Conservation (phyloP, 2,113 vertebrate genomes). For the Oryzias melastigma region DNA sequence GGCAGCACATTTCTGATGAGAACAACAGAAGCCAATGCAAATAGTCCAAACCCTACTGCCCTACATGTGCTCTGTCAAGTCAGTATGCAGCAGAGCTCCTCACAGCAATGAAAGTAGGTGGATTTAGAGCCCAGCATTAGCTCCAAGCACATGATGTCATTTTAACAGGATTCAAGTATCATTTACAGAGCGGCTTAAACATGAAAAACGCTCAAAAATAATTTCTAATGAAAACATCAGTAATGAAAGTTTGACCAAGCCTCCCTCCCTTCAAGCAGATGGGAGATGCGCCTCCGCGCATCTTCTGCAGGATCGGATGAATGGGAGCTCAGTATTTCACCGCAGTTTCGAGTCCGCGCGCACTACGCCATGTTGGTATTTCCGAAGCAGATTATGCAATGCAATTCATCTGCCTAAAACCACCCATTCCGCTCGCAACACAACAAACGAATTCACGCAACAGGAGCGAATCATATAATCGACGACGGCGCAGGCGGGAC, state of each 20-base stretch:
- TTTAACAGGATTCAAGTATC: slow-evolving; percentile 32
- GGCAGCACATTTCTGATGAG: slow-evolving; percentile 6
- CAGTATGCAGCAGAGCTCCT: slow-evolving; percentile 54
- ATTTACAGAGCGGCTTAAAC: slow-evolving; percentile 23
- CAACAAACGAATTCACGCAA: slow-evolving; percentile 8
- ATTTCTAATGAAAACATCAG: not conserved
- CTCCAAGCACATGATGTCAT: slow-evolving; percentile 68
- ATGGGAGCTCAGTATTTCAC: slow-evolving; percentile 72
- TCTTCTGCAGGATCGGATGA: slow-evolving; percentile 66
- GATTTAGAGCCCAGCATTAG: slow-evolving; percentile 69
- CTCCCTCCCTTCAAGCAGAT: slow-evolving; percentile 31
- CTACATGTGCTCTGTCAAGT: slow-evolving; percentile 60
- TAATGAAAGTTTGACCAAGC: not conserved
- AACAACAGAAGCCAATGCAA: slow-evolving; percentile 37
- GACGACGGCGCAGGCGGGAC: not conserved
- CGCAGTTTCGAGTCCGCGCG: slow-evolving; percentile 70
- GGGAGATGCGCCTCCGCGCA: slow-evolving; percentile 45
- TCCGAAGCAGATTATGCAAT: slow-evolving; percentile 77
- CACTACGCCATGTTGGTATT: slow-evolving; percentile 76
- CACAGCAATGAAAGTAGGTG: slow-evolving; percentile 55
- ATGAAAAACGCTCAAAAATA: not conserved
- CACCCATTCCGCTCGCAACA: slow-evolving; percentile 50
- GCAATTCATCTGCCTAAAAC: slow-evolving; percentile 57
- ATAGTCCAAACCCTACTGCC: slow-evolving; percentile 60
- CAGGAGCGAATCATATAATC: not conserved